Percentiles rank a stretch among this genome's conserved stretches.
phyloP scores from a whole-genome alignment of 2,888 invertebrate species.

The Caenorhabditis sp. region DNA sequence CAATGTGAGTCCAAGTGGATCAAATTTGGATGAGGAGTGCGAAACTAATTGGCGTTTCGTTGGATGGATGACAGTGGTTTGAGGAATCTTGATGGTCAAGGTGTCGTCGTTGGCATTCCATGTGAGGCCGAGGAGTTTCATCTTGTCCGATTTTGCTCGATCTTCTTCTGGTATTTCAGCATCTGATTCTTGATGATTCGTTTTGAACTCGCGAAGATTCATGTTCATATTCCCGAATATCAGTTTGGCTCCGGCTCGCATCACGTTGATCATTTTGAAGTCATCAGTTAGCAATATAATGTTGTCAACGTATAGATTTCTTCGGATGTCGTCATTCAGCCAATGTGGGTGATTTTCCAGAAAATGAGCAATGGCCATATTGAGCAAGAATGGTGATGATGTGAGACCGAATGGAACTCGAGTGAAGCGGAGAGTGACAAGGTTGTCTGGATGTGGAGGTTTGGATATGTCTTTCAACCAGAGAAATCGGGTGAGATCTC shows the following conservation, averaged over 20 bases:
- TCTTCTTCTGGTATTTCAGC: background rate
- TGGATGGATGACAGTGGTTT: too few relatives aligned
- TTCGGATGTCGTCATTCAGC: slow-evolving; percentile 5
- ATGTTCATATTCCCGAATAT: slow-evolving; percentile 7
- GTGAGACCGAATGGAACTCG: slow-evolving; percentile 46
- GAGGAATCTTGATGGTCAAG: background rate
- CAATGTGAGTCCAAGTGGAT: background rate
- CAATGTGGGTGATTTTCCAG: background rate
- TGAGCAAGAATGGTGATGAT: slow-evolving; percentile 38
- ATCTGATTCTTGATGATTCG: background rate
- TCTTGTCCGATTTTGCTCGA: slow-evolving; percentile 1
- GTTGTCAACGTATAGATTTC: slow-evolving; percentile 12
- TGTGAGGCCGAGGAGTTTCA: too few relatives aligned
- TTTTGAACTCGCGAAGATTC: slow-evolving; percentile 23
- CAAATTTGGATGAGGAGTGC: too few relatives aligned
- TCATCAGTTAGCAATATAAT: slow-evolving; percentile 13
- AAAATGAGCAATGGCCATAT: slow-evolving; percentile 27
- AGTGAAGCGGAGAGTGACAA: slow-evolving; percentile 23
- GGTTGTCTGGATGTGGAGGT: slow-evolving; percentile 9
- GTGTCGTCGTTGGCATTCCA: too few relatives aligned
- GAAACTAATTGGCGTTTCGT: too few relatives aligned
- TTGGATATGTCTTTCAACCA: slow-evolving; percentile 25
- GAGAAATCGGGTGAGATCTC: slow-evolving; percentile 43
- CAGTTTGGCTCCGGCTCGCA: background rate
- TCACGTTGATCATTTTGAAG: background rate